Base-by-base conservation (phyloP, 2,113 vertebrate species). In the Notiomystis cincta region DNA sequence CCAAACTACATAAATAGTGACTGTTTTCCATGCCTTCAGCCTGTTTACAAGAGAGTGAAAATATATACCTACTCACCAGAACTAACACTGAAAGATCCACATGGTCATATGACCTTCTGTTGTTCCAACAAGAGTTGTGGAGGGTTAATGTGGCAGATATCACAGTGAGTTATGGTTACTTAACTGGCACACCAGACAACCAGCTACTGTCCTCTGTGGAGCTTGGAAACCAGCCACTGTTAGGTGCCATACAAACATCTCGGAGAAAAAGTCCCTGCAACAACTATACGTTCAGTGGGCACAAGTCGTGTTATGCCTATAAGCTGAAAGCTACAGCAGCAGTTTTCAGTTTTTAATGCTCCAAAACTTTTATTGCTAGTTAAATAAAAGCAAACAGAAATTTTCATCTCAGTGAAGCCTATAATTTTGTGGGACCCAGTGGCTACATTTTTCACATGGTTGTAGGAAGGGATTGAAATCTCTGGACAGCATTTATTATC, bases 321-420 rank as follows among this genome's bases (percentile, higher is more conserved):
- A 60, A 77, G 73, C 70, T 66, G 66, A 83, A 73, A 77, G 38
- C 9, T 60, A 54, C 33, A 77, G 35, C 35, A 40, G 30, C 31
- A 35, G 14, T 69, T 93, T 86, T 58, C 66, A 62, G 67, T 38
- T 86, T 94, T 73, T 81, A 94, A 35, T 66, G 35, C 40, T 83
- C 38, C 40, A 75, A 87, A 77, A 57, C 45, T 91, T 88, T 93
- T 96, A 94, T 90, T 90, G 67, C 80, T 86, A 61, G 82, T 95
- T 90, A 93, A 96, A 95, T 83, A 94, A 87, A 92, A 93, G 66
- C 62, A 72, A 96, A 90, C 78, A 3, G 10, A 94, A 92, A 47
- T 77, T 95, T 95, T 96, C n/a, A 86, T 86, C 58, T 82, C 93
- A 87, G 71, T 89, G 75, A 95, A 94, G 45, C 54, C 67, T 89